phyloP scores from a whole-genome alignment of 2,888 invertebrate genomes.

The Ormia ochracea region DNA sequence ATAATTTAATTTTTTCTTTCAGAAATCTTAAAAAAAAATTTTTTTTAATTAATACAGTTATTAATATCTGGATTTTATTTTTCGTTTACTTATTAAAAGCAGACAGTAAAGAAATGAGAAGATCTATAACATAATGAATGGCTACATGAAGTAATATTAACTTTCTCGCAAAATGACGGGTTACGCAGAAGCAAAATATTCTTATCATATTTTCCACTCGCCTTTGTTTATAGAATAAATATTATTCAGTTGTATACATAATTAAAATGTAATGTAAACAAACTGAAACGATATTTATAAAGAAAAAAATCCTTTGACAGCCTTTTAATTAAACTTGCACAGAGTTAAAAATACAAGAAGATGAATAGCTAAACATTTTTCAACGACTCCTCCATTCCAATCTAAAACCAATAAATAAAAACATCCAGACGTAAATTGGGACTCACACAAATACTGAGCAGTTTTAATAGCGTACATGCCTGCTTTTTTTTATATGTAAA shows the following conservation, averaged over 20 bases:
- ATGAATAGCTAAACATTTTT: slow-evolving; percentile 17
- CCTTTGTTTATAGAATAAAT: neutral
- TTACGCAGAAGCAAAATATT: neutral
- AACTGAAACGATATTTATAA: neutral
- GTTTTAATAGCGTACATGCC: too few relatives aligned
- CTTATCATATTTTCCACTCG: neutral
- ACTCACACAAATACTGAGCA: neutral
- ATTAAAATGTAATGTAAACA: slow-evolving; percentile 38
- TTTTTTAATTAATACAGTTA: slow-evolving; percentile 55
- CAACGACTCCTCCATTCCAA: neutral
- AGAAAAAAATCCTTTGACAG: neutral
- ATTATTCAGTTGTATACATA: slow-evolving; percentile 4
- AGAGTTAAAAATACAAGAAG: neutral
- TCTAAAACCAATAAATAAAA: slow-evolving; percentile 11
- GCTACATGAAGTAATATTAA: slow-evolving; percentile 26
- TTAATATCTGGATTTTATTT: slow-evolving; percentile 56
- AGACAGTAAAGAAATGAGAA: slow-evolving; percentile 4
- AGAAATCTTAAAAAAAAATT: neutral
- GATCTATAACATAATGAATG: neutral
- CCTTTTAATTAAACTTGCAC: slow-evolving; percentile 38
- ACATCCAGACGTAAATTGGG: neutral
- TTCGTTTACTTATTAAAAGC: slow-evolving; percentile 8
- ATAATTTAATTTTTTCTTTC: slow-evolving; percentile 10
- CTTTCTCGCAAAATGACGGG: neutral
- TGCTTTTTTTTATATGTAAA: too few relatives aligned